Conservation (phyloP, 2,888 invertebrate species). For the Dicranocentrus wangi region DNA sequence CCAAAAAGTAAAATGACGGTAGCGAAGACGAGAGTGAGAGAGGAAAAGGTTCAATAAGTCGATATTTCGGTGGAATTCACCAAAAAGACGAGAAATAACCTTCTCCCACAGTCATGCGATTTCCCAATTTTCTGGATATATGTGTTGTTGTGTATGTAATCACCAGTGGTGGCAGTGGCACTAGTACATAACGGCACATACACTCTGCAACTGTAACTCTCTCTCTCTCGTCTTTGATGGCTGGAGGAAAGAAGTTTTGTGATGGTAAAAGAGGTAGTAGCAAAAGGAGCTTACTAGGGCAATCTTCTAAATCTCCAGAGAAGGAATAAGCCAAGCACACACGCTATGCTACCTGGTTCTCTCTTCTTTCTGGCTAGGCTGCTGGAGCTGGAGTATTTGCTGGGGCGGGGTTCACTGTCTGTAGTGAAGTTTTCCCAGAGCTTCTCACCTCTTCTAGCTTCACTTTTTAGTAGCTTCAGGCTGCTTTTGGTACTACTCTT, state of each 20-base stretch:
- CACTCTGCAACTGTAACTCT: background rate
- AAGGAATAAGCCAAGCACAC: slow-evolving; percentile 10
- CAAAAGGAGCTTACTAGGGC: slow-evolving; percentile 35
- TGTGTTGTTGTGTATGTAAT: background rate
- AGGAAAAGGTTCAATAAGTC: slow-evolving; percentile 53
- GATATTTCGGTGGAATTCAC: slow-evolving; percentile 59
- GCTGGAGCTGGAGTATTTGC: slow-evolving; percentile 46
- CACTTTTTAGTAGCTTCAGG: slow-evolving; percentile 23
- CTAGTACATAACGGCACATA: background rate
- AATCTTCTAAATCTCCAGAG: slow-evolving; percentile 21
- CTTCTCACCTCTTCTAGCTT: slow-evolving; percentile 15
- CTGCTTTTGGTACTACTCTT: slow-evolving; percentile 1
- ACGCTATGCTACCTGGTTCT: slow-evolving; percentile 32
- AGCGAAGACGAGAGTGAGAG: slow-evolving; percentile 9
- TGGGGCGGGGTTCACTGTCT: slow-evolving; percentile 58
- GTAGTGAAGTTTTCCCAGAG: slow-evolving; percentile 53
- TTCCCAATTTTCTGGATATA: slow-evolving; percentile 41
- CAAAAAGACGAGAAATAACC: slow-evolving; percentile 58
- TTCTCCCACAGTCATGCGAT: slow-evolving; percentile 62
- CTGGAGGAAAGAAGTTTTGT: background rate
- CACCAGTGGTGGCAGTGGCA: background rate
- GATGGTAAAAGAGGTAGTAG: background rate
- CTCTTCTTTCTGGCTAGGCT: background rate
- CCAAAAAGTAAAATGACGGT: slow-evolving; percentile 44
- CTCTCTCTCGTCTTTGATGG: background rate